Evolutionary conservation across 1,140 invertebrate species (phyloP), one percentile per base, ranked within the genome.

Genomic region (Dryas iulia): DNA sequence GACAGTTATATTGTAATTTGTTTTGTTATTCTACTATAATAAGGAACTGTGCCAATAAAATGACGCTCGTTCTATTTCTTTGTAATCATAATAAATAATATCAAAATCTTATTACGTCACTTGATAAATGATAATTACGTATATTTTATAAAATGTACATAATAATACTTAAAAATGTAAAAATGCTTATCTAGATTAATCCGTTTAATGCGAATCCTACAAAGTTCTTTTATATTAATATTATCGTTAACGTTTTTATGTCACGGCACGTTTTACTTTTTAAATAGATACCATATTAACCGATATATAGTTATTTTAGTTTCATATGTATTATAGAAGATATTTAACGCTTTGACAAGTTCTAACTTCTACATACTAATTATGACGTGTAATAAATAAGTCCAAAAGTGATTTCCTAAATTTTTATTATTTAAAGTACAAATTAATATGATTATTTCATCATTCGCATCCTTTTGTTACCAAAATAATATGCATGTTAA

Each of bases 121-220:
- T 47, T 47, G 14, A 47, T 47, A 47, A 47, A 47, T 47, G 39
- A 47, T 47, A 47, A 47, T 10, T 8, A 39, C 5, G 4, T 47
- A 35, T 35, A 2, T 47, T 47, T 47, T 47, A 47, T 21, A 8
- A 18, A 47, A 47, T 47, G 18, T 47, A 47, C 3, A 18, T n/a
- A n/a, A n/a, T n/a, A 18, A 47, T 10, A 47, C 5, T 12, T 39
- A 39, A n/a, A 47, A 47, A 47, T 47, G 10, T 47, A 0, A 21
- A 63, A 52, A 47, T 52, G 24, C 52, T 47, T 31, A 24, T 52
- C 28, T 60, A 54, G 47, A 60, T 67, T 67, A 59, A 67, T 30
- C 65, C 35, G 26, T 59, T 52, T 59, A 59, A 52, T 59, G 52
- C 8, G 65, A 67, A 67, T 59, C 65, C 65, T 14, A 31, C 39